Evolutionary conservation across 2,888 invertebrate species (phyloP), one percentile per base, ranked within the genome.

Genomic region (Philereme vetulata): DNA sequence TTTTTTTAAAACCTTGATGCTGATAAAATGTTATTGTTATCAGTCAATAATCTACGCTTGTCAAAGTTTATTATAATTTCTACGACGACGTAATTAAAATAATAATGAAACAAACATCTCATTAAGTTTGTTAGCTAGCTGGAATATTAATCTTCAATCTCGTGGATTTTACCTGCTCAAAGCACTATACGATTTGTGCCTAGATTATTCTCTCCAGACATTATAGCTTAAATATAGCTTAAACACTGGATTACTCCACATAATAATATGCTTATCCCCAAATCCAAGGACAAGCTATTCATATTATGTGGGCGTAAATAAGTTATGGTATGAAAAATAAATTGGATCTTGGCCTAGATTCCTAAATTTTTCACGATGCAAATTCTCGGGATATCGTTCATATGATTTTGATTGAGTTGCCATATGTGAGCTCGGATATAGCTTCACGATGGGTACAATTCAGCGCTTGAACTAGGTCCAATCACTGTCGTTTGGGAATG

Each of bases 151-250:
- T 7, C 38, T 10, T 9, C 6, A 53, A 38, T 6, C 38, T 38
- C 38, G 38, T 3, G 4, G n/a, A 36, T 36, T 38, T 33, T 60
- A 45, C 44, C 33, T 53, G 11, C 8, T 44, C 8, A 34, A n/a
- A 36, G 35, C 6, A 50, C 56, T 49, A 45, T 38, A 53, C 53
- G 58, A 53, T 52, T 58, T 34, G 32, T 43, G n/a, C 35, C 35
- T 6, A 10, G 51, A 46, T 46, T 51, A 35, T 36, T 51, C 43
- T 42, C 51, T 11, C 35, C 47, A 42, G 47, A 43, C 40, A 38
- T 38, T 21, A 9, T n/a, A 38, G 40, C 42, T 53, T 10, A 47
- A 5, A 33, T 10, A 10, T n/a, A 4, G n/a, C n/a, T n/a, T n/a
- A 10, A 32, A 33, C 6, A 54, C 32, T 38, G 36, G 34, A 40